Conservation (phyloP, 2,113 vertebrate species). For the Zapus hudsonius region DNA sequence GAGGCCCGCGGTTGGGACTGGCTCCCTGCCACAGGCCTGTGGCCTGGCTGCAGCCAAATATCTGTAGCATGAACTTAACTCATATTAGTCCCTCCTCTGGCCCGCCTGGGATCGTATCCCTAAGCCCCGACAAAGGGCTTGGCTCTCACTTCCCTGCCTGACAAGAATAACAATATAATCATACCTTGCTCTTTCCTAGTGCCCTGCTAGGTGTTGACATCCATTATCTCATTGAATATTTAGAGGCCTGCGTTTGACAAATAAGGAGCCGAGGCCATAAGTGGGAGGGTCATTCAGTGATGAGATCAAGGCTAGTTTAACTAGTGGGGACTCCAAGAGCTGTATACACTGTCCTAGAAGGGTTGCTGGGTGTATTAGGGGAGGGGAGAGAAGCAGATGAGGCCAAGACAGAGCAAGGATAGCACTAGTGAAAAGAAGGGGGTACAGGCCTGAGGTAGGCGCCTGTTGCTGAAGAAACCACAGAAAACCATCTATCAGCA, state of each 20-base stretch:
- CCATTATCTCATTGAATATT: background rate
- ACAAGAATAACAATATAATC: background rate
- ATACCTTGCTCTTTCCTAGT: background rate
- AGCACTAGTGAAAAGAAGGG: background rate
- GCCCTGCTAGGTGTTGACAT: background rate
- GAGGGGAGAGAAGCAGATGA: background rate
- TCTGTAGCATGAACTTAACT: constrained; percentile 72
- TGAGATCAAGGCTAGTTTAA: background rate
- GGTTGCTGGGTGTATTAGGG: no score
- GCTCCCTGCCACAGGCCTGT: constrained; percentile 68
- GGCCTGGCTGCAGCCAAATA: constrained; percentile 69
- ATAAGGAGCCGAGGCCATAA: background rate
- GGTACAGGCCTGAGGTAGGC: no score
- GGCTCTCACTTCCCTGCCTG: background rate
- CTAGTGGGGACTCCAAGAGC: background rate
- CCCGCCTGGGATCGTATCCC: background rate
- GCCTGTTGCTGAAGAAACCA: no score
- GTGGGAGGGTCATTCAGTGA: background rate
- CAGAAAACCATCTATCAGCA: no score
- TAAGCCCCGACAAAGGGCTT: background rate
- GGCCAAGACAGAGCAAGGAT: no score
- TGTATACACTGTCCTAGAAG: fast-evolving
- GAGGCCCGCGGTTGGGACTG: constrained; percentile 71
- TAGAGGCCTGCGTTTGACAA: background rate
- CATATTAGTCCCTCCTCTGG: background rate